Base-by-base conservation (phyloP, 1,140 invertebrate species). In the Scaptomyza montana region DNA sequence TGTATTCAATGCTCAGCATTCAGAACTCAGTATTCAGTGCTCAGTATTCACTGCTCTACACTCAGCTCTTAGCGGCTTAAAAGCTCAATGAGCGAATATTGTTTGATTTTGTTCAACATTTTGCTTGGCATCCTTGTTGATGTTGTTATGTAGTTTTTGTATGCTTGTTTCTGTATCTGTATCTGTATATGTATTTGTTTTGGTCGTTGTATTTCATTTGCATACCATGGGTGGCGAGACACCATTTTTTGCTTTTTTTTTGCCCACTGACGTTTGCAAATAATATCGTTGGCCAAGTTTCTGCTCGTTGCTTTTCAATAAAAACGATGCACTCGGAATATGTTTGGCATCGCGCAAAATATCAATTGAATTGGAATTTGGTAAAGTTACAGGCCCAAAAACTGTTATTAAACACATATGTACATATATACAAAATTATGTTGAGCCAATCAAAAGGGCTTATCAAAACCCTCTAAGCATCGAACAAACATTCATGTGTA, bases 21-120 rank as follows among this genome's bases (percentile, higher is more conserved):
- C 28, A 8, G 9, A 21, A 9, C n/a, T 39, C 49, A 6, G 8
- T 9, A 39, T 9, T 53, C n/a, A n/a, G 39, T 61, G 25, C 41
- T 47, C 41, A 33, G 55, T 30, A 19, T 51, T 51, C 43, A 59
- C 50, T 47, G 19, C 30, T 41, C 51, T 30, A 55, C 61, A 46
- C 51, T 36, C 50, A 46, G 64, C 65, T 62, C 41, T 68, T 67
- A 66, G 78, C 78, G 75, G 82, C 82, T 86, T 86, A 86, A 86
- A 77, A 70, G 82, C 82, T 86, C 82, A 86, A 76, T 76, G 68
- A 66, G 75, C 78, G 56, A 87, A 78, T 76, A 81, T 87, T 78
- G 75, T 78, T 86, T 87, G 78, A 87, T 76, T 81, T 78, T 81
- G 63, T 63, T 67, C 39, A 69, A 72, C 72, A 76, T 78, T 79